These are phyloP conservation scores for Automeris io DNA, from an alignment of 2,888 invertebrate genomes.

Conservation along the genomic window DNA sequence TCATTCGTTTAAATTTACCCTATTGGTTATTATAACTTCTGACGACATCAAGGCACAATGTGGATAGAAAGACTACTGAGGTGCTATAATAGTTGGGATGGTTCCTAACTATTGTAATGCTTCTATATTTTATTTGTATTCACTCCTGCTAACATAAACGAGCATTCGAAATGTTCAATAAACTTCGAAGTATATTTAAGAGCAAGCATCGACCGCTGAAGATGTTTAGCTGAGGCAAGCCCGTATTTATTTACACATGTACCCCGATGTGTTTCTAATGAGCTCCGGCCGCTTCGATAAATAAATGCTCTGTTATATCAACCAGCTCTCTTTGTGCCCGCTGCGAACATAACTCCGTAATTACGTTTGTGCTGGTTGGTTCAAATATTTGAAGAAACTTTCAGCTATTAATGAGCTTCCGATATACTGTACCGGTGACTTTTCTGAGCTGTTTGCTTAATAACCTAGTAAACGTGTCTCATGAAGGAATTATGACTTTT, in stretches of 20 bases:
- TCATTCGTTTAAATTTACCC: no score
- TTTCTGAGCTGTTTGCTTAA: constrained; percentile 59
- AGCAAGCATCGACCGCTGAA: constrained; percentile 44
- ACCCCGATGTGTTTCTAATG: constrained; percentile 65
- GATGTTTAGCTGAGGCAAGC: constrained; percentile 49
- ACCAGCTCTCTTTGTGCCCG: constrained; percentile 67
- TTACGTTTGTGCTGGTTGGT: constrained; percentile 57
- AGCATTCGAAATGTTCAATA: constrained; percentile 26
- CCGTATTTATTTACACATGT: constrained; percentile 70
- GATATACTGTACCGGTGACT: constrained; percentile 46
- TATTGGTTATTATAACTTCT: no score
- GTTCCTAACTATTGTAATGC: no score
- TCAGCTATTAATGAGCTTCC: constrained; percentile 72
- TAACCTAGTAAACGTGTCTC: constrained; percentile 44
- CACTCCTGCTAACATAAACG: constrained; percentile 14
- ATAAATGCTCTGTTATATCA: constrained; percentile 58
- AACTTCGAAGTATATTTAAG: constrained; percentile 14
- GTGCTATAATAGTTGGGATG: no score
- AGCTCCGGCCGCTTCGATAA: constrained; percentile 48
- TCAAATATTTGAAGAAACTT: constrained; percentile 72
- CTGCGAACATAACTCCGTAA: constrained; percentile 47
- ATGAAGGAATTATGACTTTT: constrained; percentile 42
- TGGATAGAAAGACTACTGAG: no score
- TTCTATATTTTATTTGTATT: neutral
- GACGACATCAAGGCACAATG: no score